Percentiles rank a stretch among this genome's conserved stretches.
Conservation (phyloP, 2,797 vertebrate species). For the Coccyzus lansbergi region DNA sequence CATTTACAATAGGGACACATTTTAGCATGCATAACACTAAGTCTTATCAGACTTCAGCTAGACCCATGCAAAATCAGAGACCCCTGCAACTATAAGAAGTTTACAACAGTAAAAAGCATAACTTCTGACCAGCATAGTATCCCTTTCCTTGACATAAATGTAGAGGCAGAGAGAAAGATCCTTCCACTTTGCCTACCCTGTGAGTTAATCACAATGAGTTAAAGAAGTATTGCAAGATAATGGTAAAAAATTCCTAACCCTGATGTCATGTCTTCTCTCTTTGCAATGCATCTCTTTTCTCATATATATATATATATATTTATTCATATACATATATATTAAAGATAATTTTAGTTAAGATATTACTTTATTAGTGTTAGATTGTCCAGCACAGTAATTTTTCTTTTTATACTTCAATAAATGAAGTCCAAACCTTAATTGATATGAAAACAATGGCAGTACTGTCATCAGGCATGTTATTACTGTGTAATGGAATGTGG, state of each 20-base stretch:
- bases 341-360: background rate
- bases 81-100: background rate
- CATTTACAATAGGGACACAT: background rate
- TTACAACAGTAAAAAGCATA: background rate
- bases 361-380: background rate
- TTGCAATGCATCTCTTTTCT: background rate
- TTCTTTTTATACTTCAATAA: background rate
- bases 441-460: background rate
- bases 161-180: background rate
- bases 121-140: background rate
- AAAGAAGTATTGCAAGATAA: rapidly evolving
- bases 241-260: background rate
- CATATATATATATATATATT: rapidly evolving
- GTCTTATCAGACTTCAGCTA: background rate
- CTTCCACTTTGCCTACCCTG: background rate
- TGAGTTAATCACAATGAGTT: background rate
- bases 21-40: background rate
- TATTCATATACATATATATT: background rate
- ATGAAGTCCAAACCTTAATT: background rate
- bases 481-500: background rate
- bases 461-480: background rate
- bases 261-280: background rate
- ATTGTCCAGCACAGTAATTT: background rate
- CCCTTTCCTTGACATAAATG: background rate
- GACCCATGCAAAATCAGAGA: background rate